Conservation (phyloP, 2,888 invertebrate genomes). For the Agrotis puta region DNA sequence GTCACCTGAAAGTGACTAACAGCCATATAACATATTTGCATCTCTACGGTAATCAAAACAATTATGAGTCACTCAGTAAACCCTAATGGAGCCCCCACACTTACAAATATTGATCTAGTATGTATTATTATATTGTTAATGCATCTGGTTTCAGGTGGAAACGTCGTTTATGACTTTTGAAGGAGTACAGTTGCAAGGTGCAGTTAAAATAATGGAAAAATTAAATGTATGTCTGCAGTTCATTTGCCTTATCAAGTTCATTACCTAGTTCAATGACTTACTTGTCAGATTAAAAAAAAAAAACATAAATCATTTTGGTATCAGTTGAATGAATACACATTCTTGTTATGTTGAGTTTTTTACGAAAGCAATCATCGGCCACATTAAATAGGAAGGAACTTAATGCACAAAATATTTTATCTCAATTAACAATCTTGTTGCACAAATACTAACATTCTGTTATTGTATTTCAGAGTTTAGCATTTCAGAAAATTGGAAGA, state of each 20-base stretch:
- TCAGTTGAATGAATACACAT: constrained; percentile 13
- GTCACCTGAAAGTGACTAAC: constrained; percentile 6
- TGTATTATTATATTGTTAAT: constrained; percentile 28
- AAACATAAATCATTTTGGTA: constrained; percentile 13
- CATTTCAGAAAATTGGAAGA: constrained; percentile 98
- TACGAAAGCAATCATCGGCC: constrained; percentile 5
- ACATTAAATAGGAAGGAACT: constrained; percentile 16
- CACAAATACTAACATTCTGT: background rate
- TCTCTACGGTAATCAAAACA: constrained; percentile 37
- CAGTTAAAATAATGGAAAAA: constrained; percentile 98
- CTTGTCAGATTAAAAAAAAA: constrained; percentile 12
- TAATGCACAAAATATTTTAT: constrained; percentile 45
- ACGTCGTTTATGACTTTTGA: constrained; percentile 99
- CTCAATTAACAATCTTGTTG: constrained; percentile 18
- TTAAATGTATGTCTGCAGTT: constrained; percentile 93
- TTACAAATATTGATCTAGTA: constrained; percentile 6
- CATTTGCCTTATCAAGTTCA: constrained; percentile 39
- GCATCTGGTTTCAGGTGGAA: constrained; percentile 92
- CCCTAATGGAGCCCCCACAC: constrained; percentile 26
- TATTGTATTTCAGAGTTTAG: constrained; percentile 93
- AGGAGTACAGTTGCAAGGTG: constrained; percentile 97
- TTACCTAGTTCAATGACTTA: constrained; percentile 37
- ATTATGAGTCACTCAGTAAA: constrained; percentile 51
- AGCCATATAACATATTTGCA: constrained; percentile 1
- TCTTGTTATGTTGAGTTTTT: background rate